Evolutionary conservation across 2,888 invertebrate genomes (phyloP).

Genomic region (Abrostola triplasia): DNA sequence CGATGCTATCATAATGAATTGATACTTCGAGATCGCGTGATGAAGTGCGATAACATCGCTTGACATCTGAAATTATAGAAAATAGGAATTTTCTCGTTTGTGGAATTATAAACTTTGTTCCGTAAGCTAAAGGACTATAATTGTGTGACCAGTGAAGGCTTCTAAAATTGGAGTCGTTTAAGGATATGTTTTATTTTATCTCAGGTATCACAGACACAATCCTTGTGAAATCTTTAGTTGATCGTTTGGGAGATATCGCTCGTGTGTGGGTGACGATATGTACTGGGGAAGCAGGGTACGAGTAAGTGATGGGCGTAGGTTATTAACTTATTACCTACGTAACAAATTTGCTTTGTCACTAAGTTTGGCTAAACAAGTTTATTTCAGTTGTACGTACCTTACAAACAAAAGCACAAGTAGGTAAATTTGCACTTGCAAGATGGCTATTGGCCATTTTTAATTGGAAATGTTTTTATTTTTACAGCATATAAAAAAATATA

Average conservation of each 20-base stretch:
- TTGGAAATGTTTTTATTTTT: too few relatives aligned
- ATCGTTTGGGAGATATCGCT: conserved; percentile 26
- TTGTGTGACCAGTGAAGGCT: not conserved
- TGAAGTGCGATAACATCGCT: conserved; percentile 5
- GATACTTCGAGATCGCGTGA: conserved; percentile 4
- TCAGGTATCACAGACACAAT: conserved; percentile 23
- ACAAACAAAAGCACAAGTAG: too few relatives aligned
- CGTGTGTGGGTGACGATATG: conserved; percentile 29
- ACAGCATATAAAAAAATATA: too few relatives aligned
- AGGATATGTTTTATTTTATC: conserved; percentile 9
- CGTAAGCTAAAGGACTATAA: not conserved
- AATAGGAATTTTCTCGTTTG: not conserved
- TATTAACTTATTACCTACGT: too few relatives aligned
- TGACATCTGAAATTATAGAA: conserved; percentile 6
- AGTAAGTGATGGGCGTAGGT: not conserved
- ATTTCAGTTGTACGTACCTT: too few relatives aligned
- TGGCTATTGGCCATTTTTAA: too few relatives aligned
- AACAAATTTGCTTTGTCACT: too few relatives aligned
- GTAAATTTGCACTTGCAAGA: too few relatives aligned
- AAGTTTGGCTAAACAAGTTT: too few relatives aligned
- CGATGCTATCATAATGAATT: conserved; percentile 5
- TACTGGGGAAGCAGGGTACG: conserved; percentile 28
- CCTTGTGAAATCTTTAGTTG: conserved; percentile 40
- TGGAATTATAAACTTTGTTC: not conserved
- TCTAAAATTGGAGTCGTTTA: not conserved